phyloP scores from a whole-genome alignment of 2,888 invertebrate genomes.

The Siphlonurus alternatus region DNA sequence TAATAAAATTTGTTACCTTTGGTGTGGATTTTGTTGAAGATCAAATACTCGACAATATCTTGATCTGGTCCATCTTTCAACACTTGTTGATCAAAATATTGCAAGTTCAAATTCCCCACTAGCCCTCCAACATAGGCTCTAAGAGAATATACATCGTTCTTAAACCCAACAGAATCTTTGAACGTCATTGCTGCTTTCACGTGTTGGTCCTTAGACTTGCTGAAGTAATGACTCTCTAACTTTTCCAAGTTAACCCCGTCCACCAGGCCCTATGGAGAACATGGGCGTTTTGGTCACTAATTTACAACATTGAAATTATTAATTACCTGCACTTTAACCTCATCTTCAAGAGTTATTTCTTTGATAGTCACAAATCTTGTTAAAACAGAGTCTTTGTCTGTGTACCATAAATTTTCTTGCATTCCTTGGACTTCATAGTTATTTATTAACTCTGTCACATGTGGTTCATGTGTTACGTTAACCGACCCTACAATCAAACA shows the following conservation, averaged over 20 bases:
- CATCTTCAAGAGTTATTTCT: too few relatives aligned
- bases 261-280: conserved; percentile 27
- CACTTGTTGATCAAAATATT: conserved; percentile 26
- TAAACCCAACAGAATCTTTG: conserved; percentile 23
- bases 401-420: conserved; percentile 31
- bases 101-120: conserved; percentile 24
- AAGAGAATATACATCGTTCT: conserved; percentile 21
- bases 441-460: conserved; percentile 26
- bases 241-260: conserved; percentile 27
- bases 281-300: not conserved
- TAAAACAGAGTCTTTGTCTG: conserved; percentile 20
- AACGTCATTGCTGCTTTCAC: conserved; percentile 29
- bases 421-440: conserved; percentile 22
- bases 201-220: conserved; percentile 31
- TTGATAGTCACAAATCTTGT: conserved; percentile 9
- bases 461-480: conserved; percentile 27
- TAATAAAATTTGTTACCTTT: conserved; percentile 4
- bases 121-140: conserved; percentile 22
- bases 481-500: conserved; percentile 26
- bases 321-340: too few relatives aligned
- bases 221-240: conserved; percentile 33
- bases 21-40: conserved; percentile 11
- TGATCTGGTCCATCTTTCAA: conserved; percentile 29
- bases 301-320: too few relatives aligned
- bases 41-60: conserved; percentile 19